Base-by-base conservation (phyloP, 2,797 vertebrate genomes). In the Amphiprion clarkii region DNA sequence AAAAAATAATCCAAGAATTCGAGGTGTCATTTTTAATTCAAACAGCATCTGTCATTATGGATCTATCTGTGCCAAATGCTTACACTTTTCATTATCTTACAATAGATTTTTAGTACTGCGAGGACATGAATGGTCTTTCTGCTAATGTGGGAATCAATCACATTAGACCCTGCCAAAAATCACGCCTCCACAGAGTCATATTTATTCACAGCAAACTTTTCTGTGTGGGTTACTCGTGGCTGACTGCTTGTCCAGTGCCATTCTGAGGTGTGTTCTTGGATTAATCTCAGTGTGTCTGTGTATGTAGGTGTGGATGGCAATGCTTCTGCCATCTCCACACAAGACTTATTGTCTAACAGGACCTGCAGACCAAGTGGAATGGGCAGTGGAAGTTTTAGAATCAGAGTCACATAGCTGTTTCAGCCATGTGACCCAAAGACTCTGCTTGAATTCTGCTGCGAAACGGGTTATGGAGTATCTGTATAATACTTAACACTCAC, bases 381-480 rank as follows among this genome's bases (percentile, higher is more conserved):
- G 52, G 74, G 33, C 78, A 59, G 64, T 77, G 70, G 71, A 89
- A 90, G 84, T 85, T 56, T 74, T 16, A 14, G 25, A 78, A 48
- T 76, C 61, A 57, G 4, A 78, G 33, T 54, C 74, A 64, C 67
- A 42, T 54, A 57, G 62, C 62, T 67, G 40, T 23, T 48, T 71
- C 61, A 48, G 49, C 11, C 52, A 13, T 62, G n/a, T 36, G 21
- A n/a, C 64, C 56, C 63, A 11, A 31, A 57, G 16, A 21, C 7
- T 36, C 5, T 33, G 31, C 2, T 6, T 33, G 31, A 8, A 33
- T 33, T 33, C 31, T 8, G 5, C 31, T 33, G 6, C 31, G 4
- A 33, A 33, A 6, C 6, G 5, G 6, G 31, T 31, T 31, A 7
- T 31, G 7, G 31, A 31, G 31, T 31, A 31, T 6, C 31, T 31